Evolutionary conservation across 2,113 vertebrate species (phyloP), one percentile per base, ranked within the genome.

Genomic region (Buteo buteo): DNA sequence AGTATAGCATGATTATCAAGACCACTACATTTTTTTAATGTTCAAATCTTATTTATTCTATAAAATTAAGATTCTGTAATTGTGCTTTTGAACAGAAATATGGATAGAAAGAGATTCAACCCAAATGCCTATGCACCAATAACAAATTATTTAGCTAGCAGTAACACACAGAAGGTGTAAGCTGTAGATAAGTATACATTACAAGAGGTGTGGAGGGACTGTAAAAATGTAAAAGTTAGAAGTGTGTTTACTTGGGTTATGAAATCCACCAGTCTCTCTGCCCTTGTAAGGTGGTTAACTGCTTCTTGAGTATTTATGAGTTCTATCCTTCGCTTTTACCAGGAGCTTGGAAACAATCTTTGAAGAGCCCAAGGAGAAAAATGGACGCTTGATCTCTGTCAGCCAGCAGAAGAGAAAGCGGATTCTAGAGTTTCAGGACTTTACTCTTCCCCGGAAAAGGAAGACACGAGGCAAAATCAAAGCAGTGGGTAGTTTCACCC

Each of bases 331-430:
- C 49, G 44, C 54, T 73, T 83, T 92, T 74, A 38, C 67, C 95
- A 99, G 99, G 98, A 99, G 98, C 94, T 98, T 99, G 96, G 99
- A 99, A 98, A 99, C 99, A 1, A 99, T 99, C 96, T 99, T 99
- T 73, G 99, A 99, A 95, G 99, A 99, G 94, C 99, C 99, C 9
- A 99, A 98, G 91, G 99, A 99, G 93, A 99, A 99, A 78, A 99
- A 99, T 11, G 99, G 99, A 13, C 96, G 95, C 2, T 96, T 99
- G 49, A 97, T 99, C 32, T 99, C 99, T 49, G 97, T 99, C 96
- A 99, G 99, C 74, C 99, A 99, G 72, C 99, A 99, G 95, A 99
- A 99, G 96, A 98, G 99, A 61, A 99, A 99, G 91, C 97, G 99
- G 36, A 97, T 99, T 78, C 98, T 99, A 3, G 99, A 99, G 77